A percentile compares a stretch with the other conserved stretches of the same genome.
Evolutionary conservation across 2,797 vertebrate species (phyloP).

Genomic region (Chloroceryle inda): DNA sequence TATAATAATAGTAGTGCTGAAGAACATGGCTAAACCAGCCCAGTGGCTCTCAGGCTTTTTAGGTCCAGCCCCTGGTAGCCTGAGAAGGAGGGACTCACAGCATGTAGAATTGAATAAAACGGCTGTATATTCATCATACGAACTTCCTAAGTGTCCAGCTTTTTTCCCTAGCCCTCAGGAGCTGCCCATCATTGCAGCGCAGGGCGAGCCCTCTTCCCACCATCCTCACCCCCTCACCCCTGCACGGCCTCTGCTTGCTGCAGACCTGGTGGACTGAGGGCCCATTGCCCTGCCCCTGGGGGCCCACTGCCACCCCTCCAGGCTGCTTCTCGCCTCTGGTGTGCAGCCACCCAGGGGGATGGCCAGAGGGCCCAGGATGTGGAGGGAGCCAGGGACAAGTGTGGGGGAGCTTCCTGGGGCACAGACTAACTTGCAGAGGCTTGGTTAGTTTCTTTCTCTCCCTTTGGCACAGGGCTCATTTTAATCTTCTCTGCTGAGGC

Average conservation of each 20-base stretch:
- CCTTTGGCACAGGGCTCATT: background rate
- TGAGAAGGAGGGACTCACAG: background rate
- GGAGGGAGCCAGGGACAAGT: too few species aligned
- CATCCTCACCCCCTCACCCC: accelerated
- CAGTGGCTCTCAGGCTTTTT: background rate
- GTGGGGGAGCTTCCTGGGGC: too few species aligned
- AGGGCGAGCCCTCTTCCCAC: too few species aligned
- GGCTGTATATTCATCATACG: too few species aligned
- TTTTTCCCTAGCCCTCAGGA: background rate
- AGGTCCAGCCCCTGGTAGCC: background rate
- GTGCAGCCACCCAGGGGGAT: background rate
- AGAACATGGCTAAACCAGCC: background rate
- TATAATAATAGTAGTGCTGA: accelerated
- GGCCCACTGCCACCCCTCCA: accelerated
- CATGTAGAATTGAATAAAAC: background rate
- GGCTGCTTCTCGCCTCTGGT: background rate
- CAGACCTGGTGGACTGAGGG: background rate
- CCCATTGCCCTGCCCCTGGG: background rate
- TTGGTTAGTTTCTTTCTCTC: background rate
- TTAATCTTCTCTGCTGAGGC: accelerated
- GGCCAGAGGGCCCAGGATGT: too few species aligned
- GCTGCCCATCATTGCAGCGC: too few species aligned
- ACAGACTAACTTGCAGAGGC: too few species aligned
- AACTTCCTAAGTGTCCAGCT: background rate
- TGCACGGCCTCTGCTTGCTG: too few species aligned